Evolutionary conservation across 1,140 invertebrate species (phyloP), one percentile per base, ranked within the genome.

Genomic region (Acyrthosiphon pisum): DNA sequence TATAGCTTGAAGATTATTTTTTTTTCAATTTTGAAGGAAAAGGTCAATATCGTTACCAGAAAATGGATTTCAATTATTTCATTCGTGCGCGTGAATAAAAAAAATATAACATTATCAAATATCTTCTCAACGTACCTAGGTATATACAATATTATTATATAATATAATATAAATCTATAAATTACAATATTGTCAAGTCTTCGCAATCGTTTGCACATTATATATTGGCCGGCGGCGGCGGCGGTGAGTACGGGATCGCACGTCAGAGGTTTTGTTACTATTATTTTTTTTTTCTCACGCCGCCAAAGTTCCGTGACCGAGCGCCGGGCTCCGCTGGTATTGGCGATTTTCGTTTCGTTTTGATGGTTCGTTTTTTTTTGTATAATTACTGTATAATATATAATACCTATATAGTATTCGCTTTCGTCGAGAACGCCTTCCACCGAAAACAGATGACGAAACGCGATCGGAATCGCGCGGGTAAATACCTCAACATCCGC

Each of bases 251-350:
- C 50, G 50, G 50, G 50, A 84, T 23, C 20, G 83, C 37, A 41
- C 22, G 83, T 37, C 81, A 8, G 37, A 0, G 81, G 22, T 83
- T 83, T 8, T 83, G 41, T 44, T 35, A n/a, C 14, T n/a, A 76
- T 76, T 76, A 26, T 41, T 23, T 84, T 84, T 81, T 83, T 84
- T 2, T 87, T 87, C 86, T 87, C 86, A 87, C 86, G 86, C 86
- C 30, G 46, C 46, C 86, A 20, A 48, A n/a, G 26, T 87, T 48
- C 86, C 86, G 86, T 87, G 86, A 87, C 86, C 30, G n/a, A 87
- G 14, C 86, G 14, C 18, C 86, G 44, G 50, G 50, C 50, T 46
- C 44, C 60, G n/a, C 56, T 26, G 60, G 84, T n/a, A 87, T 35
- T 46, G 30, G 44, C 41, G 44, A 84, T 26, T 41, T 84, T 41